These are phyloP conservation scores for Alitta virens DNA, from an alignment of 2,888 invertebrate genomes.

Conservation along the genomic window DNA sequence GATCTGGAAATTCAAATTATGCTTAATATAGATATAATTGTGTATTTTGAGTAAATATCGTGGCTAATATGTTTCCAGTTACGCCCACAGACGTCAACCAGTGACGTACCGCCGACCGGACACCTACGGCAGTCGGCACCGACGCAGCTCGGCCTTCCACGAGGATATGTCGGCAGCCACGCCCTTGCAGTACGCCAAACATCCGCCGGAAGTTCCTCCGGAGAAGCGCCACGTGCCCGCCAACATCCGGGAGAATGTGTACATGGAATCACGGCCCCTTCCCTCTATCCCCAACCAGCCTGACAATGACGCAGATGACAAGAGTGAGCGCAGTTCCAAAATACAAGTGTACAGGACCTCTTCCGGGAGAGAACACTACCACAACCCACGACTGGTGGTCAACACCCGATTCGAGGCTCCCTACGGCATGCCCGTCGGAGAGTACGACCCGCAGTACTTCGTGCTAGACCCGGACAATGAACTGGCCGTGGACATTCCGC, in stretches of 20 bases:
- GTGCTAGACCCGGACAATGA: constrained; percentile 14
- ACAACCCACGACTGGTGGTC: constrained; percentile 15
- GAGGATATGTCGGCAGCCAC: constrained; percentile 17
- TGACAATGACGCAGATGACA: constrained; percentile 9
- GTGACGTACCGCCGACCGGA: constrained; percentile 10
- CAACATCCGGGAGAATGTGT: constrained; percentile 15
- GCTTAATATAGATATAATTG: no score
- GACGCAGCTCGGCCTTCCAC: constrained; percentile 15
- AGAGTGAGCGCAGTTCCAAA: constrained; percentile 7
- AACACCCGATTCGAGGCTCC: constrained; percentile 4
- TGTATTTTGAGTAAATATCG: no score
- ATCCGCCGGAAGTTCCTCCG: constrained; percentile 3
- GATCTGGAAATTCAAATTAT: no score
- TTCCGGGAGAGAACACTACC: constrained; percentile 18
- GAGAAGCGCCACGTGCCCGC: constrained; percentile 4
- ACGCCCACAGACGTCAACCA: constrained; percentile 14
- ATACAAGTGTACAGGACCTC: constrained; percentile 21
- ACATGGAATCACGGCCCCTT: constrained; percentile 28
- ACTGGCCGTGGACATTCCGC: neutral
- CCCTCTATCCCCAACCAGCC: constrained; percentile 18
- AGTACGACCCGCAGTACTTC: constrained; percentile 18
- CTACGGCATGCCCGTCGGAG: neutral
- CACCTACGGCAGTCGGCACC: constrained; percentile 12
- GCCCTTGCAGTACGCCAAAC: constrained; percentile 11
- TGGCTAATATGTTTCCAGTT: no score